phyloP scores from a whole-genome alignment of 2,888 invertebrate species.

The Anagyrus pseudococci region DNA sequence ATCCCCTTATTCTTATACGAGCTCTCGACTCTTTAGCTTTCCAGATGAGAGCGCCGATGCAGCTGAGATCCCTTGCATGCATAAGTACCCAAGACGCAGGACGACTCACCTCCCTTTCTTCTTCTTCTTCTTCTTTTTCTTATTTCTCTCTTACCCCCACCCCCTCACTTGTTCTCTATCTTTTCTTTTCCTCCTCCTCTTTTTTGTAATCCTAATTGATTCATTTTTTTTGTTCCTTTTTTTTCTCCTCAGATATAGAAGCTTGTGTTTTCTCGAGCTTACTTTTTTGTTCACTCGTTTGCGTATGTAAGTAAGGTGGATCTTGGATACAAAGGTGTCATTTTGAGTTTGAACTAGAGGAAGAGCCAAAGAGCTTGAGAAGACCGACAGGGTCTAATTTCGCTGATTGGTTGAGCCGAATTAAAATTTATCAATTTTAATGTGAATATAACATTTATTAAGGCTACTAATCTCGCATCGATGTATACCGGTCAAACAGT shows the following conservation, averaged over 20 bases:
- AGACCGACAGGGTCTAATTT: no score
- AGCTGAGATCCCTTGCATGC: slow-evolving; percentile 13
- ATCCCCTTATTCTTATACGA: neutral
- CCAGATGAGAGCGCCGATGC: slow-evolving; percentile 10
- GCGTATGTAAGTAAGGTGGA: neutral
- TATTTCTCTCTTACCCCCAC: neutral
- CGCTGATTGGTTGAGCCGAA: no score
- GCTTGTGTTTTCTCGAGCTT: neutral
- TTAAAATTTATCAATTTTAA: no score
- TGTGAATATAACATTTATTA: no score
- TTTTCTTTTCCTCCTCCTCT: neutral
- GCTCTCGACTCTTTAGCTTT: neutral
- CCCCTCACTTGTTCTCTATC: neutral
- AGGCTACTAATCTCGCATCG: no score
- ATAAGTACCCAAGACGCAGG: slow-evolving; percentile 8
- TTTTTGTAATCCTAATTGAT: slow-evolving; percentile 18
- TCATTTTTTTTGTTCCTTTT: neutral
- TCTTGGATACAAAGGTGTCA: no score
- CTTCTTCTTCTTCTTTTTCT: no score
- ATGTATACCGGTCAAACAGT: no score
- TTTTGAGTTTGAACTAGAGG: no score
- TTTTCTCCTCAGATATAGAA: neutral
- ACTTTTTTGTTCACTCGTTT: neutral
- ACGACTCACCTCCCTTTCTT: neutral
- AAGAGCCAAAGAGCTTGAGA: no score